Evolutionary conservation across 2,113 vertebrate species (phyloP), one percentile per base, ranked within the genome.

Genomic region (Proterorhinus semilunaris): DNA sequence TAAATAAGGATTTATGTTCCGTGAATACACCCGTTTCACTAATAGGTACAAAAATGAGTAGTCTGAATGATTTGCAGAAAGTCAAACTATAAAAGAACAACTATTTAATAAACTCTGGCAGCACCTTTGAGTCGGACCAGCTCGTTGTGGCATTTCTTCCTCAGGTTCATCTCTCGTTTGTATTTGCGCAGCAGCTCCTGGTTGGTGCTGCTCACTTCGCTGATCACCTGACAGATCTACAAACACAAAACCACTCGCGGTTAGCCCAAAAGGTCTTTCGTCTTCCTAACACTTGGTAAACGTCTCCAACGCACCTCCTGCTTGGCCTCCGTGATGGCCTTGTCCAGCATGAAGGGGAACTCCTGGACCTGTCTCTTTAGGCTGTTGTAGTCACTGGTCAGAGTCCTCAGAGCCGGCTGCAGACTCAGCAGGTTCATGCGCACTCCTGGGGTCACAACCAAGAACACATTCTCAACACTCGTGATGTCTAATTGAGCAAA

Each of bases 91-190:
- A 21, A 21, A 21, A 21, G 21, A 21, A 21, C 21, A 1, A 21
- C 2, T 21, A 21, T 21, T 21, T 21, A 21, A 21, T 21, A 1
- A 21, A 21, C 21, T 21, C 21, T 21, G 21, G 27, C 4, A 3
- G 27, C 1, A 58, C 97, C 97, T 95, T 95, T 96, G 65, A 98
- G 94, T 58, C 94, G 93, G 76, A 99, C 96, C 13, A 99, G 92
- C 83, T 99, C 96, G 0, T 99, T 96, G 92, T 99, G 98, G 69
- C 95, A 98, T 65, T 97, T 98, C 91, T 99, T 99, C 77, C 97
- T 94, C 81, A 98, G 94, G 87, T 96, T 96, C 92, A 99, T 95
- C 86, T 98, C 98, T 42, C 94, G 81, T 65, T 95, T 95, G 88
- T 99, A 99, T 84, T 97, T 98, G 36, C 93, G 89, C 83, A 98